Evolutionary conservation across 2,888 invertebrate genomes (phyloP).

Genomic region (Nasonovia ribisnigri): DNA sequence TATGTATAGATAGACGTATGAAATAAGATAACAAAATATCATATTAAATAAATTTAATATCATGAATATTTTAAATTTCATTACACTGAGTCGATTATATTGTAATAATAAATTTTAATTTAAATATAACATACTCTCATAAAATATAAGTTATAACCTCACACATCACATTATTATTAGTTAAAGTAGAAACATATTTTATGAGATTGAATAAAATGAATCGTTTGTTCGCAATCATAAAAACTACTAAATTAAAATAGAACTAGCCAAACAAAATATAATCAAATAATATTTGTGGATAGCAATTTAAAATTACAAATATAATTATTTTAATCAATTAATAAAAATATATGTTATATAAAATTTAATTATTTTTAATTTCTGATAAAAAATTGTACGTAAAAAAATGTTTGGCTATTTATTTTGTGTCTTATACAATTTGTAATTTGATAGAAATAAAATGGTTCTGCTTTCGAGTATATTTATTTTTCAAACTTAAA

Average conservation of each 20-base stretch:
- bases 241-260: neutral
- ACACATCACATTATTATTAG: neutral
- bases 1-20: neutral
- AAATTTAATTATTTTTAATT: neutral
- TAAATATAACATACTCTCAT: neutral
- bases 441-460: neutral
- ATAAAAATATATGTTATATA: neutral
- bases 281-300: neutral
- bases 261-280: neutral
- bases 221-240: neutral
- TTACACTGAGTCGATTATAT: neutral
- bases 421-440: neutral
- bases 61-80: neutral
- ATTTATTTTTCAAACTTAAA: neutral
- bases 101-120: neutral
- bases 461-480: neutral
- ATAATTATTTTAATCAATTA: neutral
- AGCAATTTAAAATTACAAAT: neutral
- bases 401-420: neutral
- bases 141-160: neutral
- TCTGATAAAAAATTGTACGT: neutral
- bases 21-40: neutral
- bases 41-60: neutral
- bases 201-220: neutral
- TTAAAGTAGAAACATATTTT: neutral